A percentile compares a stretch with the other conserved stretches of the same genome.
Conservation (phyloP, 2,797 vertebrate genomes). For the Ctenochaetus hawaiiensis region DNA sequence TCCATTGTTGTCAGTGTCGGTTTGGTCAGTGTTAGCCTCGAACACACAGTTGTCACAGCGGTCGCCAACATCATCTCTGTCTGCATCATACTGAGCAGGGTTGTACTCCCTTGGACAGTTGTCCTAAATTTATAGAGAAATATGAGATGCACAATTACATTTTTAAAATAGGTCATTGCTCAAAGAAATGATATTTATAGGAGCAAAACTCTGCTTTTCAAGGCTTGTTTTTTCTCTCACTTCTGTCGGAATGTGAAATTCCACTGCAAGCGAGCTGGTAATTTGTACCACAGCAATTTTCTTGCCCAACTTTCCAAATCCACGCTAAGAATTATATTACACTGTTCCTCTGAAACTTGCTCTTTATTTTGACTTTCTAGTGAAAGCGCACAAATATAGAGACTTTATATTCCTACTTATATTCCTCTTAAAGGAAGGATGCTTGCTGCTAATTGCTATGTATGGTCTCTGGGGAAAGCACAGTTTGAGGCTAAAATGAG, state of each 20-base stretch:
- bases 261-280: slow-evolving; percentile 57
- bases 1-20: slow-evolving; percentile 96
- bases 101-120: slow-evolving; percentile 97
- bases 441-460: slow-evolving; percentile 73
- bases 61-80: slow-evolving; percentile 96
- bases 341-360: slow-evolving; percentile 64
- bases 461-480: slow-evolving; percentile 67
- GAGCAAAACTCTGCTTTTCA: slow-evolving; percentile 41
- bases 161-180: slow-evolving; percentile 28
- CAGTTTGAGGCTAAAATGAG: slow-evolving; percentile 56
- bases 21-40: slow-evolving; percentile 96
- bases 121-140: slow-evolving; percentile 87
- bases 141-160: slow-evolving; percentile 32
- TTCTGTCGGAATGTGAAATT: slow-evolving; percentile 66
- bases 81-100: slow-evolving; percentile 95
- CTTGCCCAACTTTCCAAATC: slow-evolving; percentile 70
- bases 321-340: slow-evolving; percentile 73
- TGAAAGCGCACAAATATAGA: slow-evolving; percentile 56
- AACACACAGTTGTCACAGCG: slow-evolving; percentile 97
- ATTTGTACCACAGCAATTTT: slow-evolving; percentile 74
- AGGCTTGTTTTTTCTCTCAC: slow-evolving; percentile 30
- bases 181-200: slow-evolving; percentile 30
- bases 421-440: slow-evolving; percentile 63
- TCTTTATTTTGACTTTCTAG: slow-evolving; percentile 62
- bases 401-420: slow-evolving; percentile 59